Percentiles rank a stretch among this genome's conserved stretches.
These are phyloP conservation scores for Eupithecia tripunctaria DNA, from an alignment of 2,888 invertebrate genomes.

Conservation along the genomic window DNA sequence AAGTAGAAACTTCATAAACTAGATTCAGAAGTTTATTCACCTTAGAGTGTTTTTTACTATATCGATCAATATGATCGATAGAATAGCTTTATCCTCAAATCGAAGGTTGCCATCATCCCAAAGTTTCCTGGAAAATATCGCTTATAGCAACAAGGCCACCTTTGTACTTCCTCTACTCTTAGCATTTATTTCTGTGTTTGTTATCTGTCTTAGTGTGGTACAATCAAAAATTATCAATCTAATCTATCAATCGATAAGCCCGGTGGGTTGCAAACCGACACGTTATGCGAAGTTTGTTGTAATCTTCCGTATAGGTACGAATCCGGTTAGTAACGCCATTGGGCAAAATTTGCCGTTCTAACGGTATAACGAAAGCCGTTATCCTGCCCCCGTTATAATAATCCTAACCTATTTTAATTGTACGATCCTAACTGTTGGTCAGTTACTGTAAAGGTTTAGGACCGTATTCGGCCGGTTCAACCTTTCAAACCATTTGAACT, in stretches of 20 bases:
- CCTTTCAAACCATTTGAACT: background rate
- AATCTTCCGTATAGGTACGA: background rate
- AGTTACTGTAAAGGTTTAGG: slow-evolving; percentile 1
- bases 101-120: too few relatives aligned
- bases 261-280: background rate
- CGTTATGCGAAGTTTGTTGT: background rate
- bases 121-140: too few relatives aligned
- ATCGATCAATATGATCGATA: background rate
- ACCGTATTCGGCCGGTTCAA: background rate
- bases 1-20: background rate
- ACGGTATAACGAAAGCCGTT: background rate
- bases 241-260: background rate
- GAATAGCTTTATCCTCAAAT: background rate
- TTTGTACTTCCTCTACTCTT: too few relatives aligned
- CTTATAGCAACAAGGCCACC: too few relatives aligned
- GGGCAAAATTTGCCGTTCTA: background rate
- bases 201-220: too few relatives aligned
- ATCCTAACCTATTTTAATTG: background rate
- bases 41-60: background rate
- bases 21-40: background rate
- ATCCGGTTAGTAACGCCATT: background rate
- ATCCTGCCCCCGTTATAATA: background rate
- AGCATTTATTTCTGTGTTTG: too few relatives aligned
- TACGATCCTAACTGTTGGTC: background rate
- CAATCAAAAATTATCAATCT: too few relatives aligned